Conservation (phyloP, 30 jellyfish, hydroid and myxozoan species). For the Cassiopea andromeda region DNA sequence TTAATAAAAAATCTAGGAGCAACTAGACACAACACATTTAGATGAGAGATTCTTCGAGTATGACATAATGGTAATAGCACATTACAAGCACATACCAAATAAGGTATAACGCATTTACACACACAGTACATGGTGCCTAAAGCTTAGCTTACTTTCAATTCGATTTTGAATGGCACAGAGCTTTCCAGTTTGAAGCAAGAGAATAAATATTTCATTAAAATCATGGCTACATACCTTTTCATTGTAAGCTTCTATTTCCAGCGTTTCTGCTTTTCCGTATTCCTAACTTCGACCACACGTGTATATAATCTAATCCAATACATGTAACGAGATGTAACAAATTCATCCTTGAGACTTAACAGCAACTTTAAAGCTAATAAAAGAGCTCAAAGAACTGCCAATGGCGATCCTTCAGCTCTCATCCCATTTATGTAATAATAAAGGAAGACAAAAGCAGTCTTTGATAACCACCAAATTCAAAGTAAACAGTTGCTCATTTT, state of each 20-base stretch:
- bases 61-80: too few species aligned
- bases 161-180: too few species aligned
- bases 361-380: constrained; percentile 23
- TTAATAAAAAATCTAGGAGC: too few species aligned
- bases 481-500: constrained; percentile 11
- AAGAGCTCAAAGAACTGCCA: constrained; percentile 18
- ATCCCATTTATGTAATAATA: not conserved
- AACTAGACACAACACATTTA: too few species aligned
- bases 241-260: not conserved
- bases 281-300: constrained; percentile 21
- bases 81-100: too few species aligned
- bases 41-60: too few species aligned
- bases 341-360: constrained; percentile 23
- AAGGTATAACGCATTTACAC: too few species aligned
- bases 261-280: not conserved
- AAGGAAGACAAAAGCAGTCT: not conserved
- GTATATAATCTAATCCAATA: constrained; percentile 28
- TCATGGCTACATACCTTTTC: not conserved
- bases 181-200: too few species aligned
- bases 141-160: too few species aligned
- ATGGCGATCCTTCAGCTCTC: constrained; percentile 12
- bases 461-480: constrained; percentile 9
- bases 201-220: not conserved
- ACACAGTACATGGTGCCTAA: too few species aligned
- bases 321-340: constrained; percentile 24